Conservation (phyloP, 2,797 vertebrate species). For the Acrocephalus scirpaceus region DNA sequence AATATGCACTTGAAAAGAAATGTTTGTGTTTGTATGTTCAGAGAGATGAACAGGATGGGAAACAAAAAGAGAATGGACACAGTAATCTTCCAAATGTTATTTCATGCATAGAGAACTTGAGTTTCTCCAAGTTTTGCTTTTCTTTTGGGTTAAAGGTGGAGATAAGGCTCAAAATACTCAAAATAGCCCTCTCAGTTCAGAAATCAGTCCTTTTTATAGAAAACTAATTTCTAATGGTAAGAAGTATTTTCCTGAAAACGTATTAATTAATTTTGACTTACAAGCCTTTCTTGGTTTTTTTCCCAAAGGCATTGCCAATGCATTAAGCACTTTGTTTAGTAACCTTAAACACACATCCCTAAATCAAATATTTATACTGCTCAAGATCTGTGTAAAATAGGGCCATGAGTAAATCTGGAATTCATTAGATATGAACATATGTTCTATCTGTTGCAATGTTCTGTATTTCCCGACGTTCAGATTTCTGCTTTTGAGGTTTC, state of each 20-base stretch:
- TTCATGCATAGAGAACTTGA: conserved; percentile 2
- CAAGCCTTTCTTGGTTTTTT: not conserved
- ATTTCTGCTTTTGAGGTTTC: not conserved
- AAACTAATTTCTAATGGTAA: not conserved
- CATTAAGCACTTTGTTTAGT: conserved; percentile 9
- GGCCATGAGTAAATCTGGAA: conserved; percentile 1
- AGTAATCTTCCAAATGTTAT: conserved; percentile 18
- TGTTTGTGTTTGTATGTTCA: not conserved
- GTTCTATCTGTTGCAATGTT: not conserved
- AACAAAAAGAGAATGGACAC: not conserved
- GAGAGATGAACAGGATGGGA: not conserved
- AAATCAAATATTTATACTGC: conserved; percentile 25
- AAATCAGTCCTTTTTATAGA: not conserved
- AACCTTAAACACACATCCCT: not conserved
- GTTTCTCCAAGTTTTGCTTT: not conserved
- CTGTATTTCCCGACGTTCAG: not conserved
- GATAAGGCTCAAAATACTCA: conserved; percentile 16
- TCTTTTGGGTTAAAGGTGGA: not conserved
- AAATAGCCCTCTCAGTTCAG: not conserved
- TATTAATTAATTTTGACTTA: conserved; percentile 45
- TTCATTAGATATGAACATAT: not conserved
- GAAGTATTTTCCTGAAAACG: not conserved
- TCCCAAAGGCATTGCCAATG: conserved; percentile 18
- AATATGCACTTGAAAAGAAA: conserved; percentile 22
- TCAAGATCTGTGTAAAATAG: conserved; percentile 14